phyloP scores from a whole-genome alignment of 1,140 invertebrate species.

The Chironomus striatipennis region DNA sequence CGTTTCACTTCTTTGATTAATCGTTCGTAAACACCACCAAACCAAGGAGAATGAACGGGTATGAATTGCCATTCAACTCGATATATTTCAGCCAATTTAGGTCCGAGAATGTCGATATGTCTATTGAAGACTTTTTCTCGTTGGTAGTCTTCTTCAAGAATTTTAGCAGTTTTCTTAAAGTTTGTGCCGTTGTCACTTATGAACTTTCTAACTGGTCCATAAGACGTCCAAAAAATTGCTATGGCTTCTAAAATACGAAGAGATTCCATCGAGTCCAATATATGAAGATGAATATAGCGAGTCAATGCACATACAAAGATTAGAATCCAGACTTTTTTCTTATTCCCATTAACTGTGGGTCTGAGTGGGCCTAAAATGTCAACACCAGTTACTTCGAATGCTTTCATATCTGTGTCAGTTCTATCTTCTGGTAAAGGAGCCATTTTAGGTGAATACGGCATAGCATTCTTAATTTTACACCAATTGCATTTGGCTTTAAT shows the following conservation, averaged over 20 bases:
- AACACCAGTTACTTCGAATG: too few species aligned
- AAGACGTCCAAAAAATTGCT: not conserved
- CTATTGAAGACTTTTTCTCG: not conserved
- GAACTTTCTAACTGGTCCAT: not conserved
- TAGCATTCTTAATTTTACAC: not conserved
- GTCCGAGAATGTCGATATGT: too few species aligned
- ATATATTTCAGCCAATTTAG: too few species aligned
- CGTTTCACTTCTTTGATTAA: too few species aligned
- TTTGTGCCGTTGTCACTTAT: not conserved
- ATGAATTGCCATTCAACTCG: too few species aligned
- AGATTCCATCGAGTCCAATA: not conserved
- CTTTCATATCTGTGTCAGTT: not conserved
- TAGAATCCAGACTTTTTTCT: not conserved
- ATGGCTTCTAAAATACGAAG: not conserved
- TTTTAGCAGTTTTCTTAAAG: not conserved
- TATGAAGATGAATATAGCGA: not conserved
- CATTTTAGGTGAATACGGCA: not conserved
- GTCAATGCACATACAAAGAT: not conserved
- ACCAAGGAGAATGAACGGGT: too few species aligned
- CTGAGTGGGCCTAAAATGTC: too few species aligned
- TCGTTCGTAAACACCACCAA: too few species aligned
- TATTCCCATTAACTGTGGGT: too few species aligned
- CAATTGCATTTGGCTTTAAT: not conserved
- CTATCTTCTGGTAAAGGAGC: not conserved
- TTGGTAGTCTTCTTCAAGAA: not conserved